Percentiles rank a stretch among this genome's conserved stretches.
phyloP scores from a whole-genome alignment of 2,113 vertebrate genomes.

The Carollia perspicillata region DNA sequence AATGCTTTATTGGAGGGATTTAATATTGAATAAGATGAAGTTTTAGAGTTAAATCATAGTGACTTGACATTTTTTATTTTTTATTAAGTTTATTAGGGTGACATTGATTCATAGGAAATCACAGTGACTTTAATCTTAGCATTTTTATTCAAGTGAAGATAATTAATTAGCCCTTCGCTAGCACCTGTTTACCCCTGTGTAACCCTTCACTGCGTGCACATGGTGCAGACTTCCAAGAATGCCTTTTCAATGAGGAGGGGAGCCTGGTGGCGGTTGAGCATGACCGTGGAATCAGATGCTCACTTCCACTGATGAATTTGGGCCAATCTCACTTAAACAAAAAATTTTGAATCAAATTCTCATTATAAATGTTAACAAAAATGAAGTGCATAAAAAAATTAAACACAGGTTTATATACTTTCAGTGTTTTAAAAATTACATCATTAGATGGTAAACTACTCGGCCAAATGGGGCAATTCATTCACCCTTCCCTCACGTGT shows the following conservation, averaged over 20 bases:
- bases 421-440: neutral
- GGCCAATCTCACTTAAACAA: neutral
- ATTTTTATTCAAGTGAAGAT: neutral
- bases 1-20: conserved; percentile 18
- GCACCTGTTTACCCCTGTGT: neutral
- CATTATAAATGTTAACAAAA: conserved; percentile 7
- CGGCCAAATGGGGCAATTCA: neutral
- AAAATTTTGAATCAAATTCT: neutral
- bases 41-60: neutral
- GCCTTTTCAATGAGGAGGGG: neutral
- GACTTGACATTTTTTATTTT: no score
- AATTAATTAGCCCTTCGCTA: neutral
- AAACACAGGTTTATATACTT: neutral
- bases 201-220: neutral
- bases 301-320: neutral
- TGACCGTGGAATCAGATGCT: neutral
- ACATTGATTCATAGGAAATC: no score
- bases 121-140: neutral
- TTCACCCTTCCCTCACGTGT: neutral
- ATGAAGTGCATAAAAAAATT: neutral
- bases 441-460: neutral
- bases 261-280: neutral
- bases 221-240: neutral
- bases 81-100: no score
- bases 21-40: neutral